Conservation (phyloP, 2,797 vertebrate genomes). For the Nyctibius grandis region DNA sequence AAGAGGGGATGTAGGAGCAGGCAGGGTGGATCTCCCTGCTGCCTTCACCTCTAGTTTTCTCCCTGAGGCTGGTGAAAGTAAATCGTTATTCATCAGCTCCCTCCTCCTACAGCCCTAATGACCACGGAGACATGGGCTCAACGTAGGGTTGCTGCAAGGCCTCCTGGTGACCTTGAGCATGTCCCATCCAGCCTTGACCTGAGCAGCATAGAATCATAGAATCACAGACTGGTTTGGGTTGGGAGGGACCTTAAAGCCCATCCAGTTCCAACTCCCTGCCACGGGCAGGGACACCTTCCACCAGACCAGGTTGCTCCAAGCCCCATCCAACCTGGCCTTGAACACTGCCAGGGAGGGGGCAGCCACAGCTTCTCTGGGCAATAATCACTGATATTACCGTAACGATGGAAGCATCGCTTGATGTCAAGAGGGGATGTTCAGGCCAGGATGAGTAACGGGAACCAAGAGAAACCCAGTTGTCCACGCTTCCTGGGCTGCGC, state of each 20-base stretch:
- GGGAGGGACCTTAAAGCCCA: no score
- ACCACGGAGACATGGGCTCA: rapidly evolving
- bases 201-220: no score
- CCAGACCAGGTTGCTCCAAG: no score
- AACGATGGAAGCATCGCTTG: background rate
- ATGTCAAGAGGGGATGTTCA: background rate
- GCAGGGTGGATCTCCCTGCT: background rate
- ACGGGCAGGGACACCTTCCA: no score
- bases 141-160: background rate
- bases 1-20: background rate
- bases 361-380: no score
- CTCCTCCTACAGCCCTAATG: background rate
- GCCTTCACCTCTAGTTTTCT: background rate
- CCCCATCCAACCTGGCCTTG: no score
- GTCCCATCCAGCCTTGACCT: background rate
- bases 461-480: background rate
- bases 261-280: no score
- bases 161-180: background rate
- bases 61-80: background rate
- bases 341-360: no score
- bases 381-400: rapidly evolving
- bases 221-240: no score
- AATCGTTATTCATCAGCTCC: background rate
- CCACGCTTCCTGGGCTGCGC: background rate
- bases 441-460: background rate